phyloP scores from a whole-genome alignment of 2,113 vertebrate species.

The Archocentrus centrarchus region DNA sequence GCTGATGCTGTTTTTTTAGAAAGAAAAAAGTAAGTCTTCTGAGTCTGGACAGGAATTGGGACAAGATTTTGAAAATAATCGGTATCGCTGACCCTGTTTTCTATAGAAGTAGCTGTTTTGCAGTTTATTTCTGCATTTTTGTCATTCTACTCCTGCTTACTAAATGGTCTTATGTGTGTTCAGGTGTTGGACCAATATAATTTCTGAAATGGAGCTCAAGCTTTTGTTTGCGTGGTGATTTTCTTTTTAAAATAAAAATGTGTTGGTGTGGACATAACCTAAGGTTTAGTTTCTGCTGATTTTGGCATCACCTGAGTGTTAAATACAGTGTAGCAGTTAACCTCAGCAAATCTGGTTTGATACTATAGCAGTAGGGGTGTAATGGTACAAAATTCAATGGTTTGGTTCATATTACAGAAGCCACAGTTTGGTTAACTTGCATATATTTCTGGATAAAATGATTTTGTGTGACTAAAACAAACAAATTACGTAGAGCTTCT shows the following conservation, averaged over 20 bases:
- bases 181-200: not conserved
- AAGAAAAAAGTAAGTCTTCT: too few relatives aligned
- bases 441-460: too few relatives aligned
- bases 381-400: too few relatives aligned
- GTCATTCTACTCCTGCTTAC: not conserved
- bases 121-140: not conserved
- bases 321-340: not conserved
- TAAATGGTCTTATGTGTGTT: not conserved
- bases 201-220: conserved; percentile 1
- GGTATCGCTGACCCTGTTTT: not conserved
- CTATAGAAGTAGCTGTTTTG: not conserved
- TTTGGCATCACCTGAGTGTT: not conserved
- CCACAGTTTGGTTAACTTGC: too few relatives aligned
- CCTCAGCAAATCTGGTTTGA: not conserved
- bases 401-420: too few relatives aligned
- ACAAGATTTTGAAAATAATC: too few relatives aligned
- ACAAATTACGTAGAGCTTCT: too few relatives aligned
- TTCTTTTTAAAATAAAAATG: not conserved
- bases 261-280: not conserved
- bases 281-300: not conserved
- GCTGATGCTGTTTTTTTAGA: too few relatives aligned
- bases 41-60: too few relatives aligned
- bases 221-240: not conserved
- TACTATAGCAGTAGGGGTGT: not conserved
- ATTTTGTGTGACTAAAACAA: too few relatives aligned